Evolutionary conservation across 2,888 invertebrate genomes (phyloP), one percentile per base, ranked within the genome.

Genomic region (Drosophila vallismaia): DNA sequence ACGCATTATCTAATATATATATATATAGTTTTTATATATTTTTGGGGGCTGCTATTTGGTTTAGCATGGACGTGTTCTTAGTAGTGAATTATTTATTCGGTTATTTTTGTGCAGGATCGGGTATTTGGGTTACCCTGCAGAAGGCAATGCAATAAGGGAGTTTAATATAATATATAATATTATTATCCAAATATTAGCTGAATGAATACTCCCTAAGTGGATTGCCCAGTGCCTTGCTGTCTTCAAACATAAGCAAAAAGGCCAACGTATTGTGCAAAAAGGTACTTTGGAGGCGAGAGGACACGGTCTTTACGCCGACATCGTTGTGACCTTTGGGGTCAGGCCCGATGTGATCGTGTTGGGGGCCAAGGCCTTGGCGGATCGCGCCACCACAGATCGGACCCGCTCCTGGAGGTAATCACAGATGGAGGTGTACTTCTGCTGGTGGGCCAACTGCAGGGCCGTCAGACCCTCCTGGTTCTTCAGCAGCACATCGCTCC

Each of bases 381-480:
- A 77, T n/a, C 77, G 78, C 7, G 77, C 79, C 55, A 87, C 75
- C 3, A 83, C 46, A 28, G 73, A 69, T 3, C 89, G 88, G 64
- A 89, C 66, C 10, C 89, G 88, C 26, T 92, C 92, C 68, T 90
- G 89, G 56, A 92, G 74, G 71, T 92, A 92, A 59, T 92, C 92
- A 53, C 89, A 90, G 57, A 92, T 91, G 40, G 91, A 89, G 56
- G 83, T 79, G 74, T 89, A 92, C 66, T 92, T 91, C 74, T 92
- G 91, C 51, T 91, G 89, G 40, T 90, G 87, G 2, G 96, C 96
- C 70, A 95, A 92, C 88, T 95, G 94, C 55, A 93, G 91, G 14
- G 96, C 93, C 0, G 95, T 94, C 53, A 93, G 92, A 3, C 95
- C 95, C 66, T 95, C 96, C 91, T 95, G 95, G 90, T 97, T 96